Conservation (phyloP, 1,140 invertebrate species). For the Chironomus tepperi region DNA sequence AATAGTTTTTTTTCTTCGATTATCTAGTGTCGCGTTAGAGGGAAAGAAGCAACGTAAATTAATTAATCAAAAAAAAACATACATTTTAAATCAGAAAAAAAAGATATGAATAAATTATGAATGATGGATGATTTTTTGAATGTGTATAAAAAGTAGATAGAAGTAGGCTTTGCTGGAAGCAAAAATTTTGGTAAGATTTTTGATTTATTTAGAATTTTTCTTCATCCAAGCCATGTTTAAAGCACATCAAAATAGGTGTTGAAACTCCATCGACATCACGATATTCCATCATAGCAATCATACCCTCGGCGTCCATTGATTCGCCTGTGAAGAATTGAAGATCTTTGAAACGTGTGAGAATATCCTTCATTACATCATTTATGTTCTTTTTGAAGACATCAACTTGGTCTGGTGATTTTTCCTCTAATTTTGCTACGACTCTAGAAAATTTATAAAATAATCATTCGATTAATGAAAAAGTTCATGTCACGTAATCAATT, state of each 20-base stretch:
- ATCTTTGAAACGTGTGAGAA: constrained; percentile 84
- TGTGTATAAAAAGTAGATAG: background rate
- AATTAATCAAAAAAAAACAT: too few species aligned
- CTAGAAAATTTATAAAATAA: constrained; percentile 42
- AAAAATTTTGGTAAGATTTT: background rate
- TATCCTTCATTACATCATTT: constrained; percentile 92
- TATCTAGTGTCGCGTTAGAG: too few species aligned
- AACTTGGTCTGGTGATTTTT: constrained; percentile 71
- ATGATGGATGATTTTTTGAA: too few species aligned
- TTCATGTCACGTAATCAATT: background rate
- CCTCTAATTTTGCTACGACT: constrained; percentile 71
- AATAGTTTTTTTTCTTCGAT: too few species aligned
- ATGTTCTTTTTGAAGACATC: constrained; percentile 85
- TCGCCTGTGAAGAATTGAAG: constrained; percentile 92
- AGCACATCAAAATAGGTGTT: constrained; percentile 84
- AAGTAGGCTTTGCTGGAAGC: background rate
- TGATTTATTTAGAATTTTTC: constrained; percentile 73
- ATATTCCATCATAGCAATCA: constrained; percentile 90
- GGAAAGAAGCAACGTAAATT: too few species aligned
- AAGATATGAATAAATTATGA: too few species aligned
- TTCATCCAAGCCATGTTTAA: constrained; percentile 89
- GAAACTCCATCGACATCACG: constrained; percentile 76
- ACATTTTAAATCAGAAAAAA: too few species aligned
- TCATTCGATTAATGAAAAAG: constrained; percentile 28
- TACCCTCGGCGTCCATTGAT: constrained; percentile 87